phyloP scores from a whole-genome alignment of 2,888 invertebrate species.

The Aromia moschata region DNA sequence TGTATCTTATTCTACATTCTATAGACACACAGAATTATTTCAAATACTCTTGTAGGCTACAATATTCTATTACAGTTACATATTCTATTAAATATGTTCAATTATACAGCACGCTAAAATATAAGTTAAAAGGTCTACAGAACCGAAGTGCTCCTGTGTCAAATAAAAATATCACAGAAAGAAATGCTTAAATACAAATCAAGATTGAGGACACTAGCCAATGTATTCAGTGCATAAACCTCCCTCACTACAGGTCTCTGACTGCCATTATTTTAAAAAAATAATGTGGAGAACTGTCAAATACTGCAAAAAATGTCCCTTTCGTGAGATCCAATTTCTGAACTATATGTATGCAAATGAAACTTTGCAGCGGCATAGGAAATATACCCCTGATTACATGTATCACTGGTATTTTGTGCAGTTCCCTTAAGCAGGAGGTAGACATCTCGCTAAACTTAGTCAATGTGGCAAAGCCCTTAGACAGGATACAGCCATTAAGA shows the following conservation, averaged over 20 bases:
- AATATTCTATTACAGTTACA: constrained; percentile 48
- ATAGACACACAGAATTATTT: constrained; percentile 56
- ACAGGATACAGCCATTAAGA: background rate
- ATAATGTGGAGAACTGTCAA: constrained; percentile 32
- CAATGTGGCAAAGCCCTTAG: constrained; percentile 1
- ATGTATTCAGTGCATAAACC: constrained; percentile 32
- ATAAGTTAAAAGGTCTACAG: constrained; percentile 8
- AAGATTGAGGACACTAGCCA: constrained; percentile 32
- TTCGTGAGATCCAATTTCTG: constrained; percentile 5
- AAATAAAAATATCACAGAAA: constrained; percentile 55
- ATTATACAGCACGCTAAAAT: constrained; percentile 40
- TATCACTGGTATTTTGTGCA: constrained; percentile 35
- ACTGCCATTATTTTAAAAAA: constrained; percentile 28
- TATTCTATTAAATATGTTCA: constrained; percentile 45
- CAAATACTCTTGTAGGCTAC: constrained; percentile 54
- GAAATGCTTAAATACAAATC: constrained; percentile 48
- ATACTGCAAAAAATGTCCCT: constrained; percentile 2
- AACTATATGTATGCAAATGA: constrained; percentile 14
- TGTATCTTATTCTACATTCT: constrained; percentile 31
- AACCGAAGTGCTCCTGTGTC: constrained; percentile 44
- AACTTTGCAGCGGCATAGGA: constrained; percentile 3
- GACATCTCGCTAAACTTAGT: constrained; percentile 27
- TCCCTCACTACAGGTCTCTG: constrained; percentile 24
- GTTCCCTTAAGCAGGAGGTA: too few relatives aligned
- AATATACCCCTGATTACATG: constrained; percentile 15